Conservation (phyloP, 2,113 vertebrate genomes). For the Microtus richardsoni region DNA sequence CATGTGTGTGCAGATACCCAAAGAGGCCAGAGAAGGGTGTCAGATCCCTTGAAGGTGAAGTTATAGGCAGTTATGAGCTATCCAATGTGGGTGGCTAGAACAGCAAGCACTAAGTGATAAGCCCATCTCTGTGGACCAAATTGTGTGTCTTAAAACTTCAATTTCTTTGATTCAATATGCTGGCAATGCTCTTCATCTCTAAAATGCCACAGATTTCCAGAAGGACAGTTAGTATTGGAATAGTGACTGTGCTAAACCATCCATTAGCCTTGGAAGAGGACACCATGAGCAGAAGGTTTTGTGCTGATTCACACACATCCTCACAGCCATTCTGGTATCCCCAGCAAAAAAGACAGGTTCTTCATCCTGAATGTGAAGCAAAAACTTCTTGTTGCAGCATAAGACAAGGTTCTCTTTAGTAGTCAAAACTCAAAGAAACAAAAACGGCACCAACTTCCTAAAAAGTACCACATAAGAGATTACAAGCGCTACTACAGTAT, state of each 20-base stretch:
- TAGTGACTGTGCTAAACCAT: background rate
- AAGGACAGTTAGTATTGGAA: background rate
- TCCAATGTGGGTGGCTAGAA: background rate
- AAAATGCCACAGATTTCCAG: background rate
- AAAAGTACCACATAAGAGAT: background rate
- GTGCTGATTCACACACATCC: fast-evolving
- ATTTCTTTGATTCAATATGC: background rate
- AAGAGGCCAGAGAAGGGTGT: background rate
- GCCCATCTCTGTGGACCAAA: background rate
- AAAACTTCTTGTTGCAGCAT: background rate
- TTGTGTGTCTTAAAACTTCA: background rate
- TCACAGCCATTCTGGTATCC: background rate
- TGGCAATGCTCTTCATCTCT: background rate
- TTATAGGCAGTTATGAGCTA: background rate
- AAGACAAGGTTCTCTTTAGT: background rate
- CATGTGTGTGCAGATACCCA: background rate
- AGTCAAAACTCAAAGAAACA: background rate
- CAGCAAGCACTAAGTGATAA: background rate
- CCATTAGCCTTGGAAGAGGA: background rate
- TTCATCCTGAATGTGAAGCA: background rate
- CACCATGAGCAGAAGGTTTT: background rate
- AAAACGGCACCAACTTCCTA: background rate
- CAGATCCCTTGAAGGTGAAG: background rate
- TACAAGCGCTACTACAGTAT: no score
- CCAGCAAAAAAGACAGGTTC: background rate